These are phyloP conservation scores for Lagopus leucura DNA, from an alignment of 2,113 vertebrate genomes.

Conservation along the genomic window DNA sequence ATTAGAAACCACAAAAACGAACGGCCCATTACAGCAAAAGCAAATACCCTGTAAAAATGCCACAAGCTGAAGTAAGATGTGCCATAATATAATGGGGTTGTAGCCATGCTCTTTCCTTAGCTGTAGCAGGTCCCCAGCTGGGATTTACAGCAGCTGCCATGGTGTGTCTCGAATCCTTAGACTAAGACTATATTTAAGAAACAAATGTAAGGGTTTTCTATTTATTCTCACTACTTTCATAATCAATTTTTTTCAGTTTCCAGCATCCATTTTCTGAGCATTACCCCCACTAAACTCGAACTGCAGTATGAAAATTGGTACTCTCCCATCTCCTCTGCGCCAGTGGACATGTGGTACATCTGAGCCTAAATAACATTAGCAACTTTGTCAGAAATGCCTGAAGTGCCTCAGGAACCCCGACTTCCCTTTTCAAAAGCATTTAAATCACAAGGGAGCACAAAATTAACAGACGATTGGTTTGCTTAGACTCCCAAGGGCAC, in stretches of 20 bases:
- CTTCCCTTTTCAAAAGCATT: slow-evolving; percentile 13
- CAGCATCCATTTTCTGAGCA: neutral
- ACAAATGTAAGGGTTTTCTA: neutral
- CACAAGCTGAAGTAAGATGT: neutral
- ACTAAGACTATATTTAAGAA: neutral
- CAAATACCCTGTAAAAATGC: neutral
- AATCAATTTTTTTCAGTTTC: neutral
- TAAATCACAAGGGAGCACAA: neutral
- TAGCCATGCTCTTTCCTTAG: neutral
- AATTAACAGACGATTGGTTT: slow-evolving; percentile 22
- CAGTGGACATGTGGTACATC: neutral
- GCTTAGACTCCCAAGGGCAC: neutral
- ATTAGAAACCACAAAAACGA: neutral
- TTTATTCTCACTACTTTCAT: neutral
- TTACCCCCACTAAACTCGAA: neutral
- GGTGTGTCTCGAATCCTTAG: neutral
- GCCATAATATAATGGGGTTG: neutral
- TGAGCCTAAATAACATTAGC: neutral
- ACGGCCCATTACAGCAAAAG: neutral
- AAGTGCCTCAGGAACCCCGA: neutral
- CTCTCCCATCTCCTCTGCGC: neutral
- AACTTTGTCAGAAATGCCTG: slow-evolving; percentile 11
- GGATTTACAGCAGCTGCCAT: neutral
- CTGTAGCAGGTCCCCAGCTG: neutral
- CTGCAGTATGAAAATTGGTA: neutral